A percentile compares a stretch with the other conserved stretches of the same genome.
Conservation (phyloP, 2,797 vertebrate species). For the Etheostoma nigrum region DNA sequence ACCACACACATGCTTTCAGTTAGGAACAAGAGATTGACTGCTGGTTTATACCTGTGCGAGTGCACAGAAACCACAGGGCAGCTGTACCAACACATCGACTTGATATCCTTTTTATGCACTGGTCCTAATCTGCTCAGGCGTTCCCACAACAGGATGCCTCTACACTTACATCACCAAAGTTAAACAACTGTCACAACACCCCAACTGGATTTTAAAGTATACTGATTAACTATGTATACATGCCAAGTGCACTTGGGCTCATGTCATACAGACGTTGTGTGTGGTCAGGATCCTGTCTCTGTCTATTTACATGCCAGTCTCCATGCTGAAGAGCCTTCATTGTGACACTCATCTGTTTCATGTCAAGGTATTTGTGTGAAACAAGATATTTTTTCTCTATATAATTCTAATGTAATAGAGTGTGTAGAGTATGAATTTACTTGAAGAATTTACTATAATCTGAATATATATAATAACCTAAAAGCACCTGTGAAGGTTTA, state of each 20-base stretch:
- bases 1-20: constrained; percentile 73
- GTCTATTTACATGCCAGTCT: constrained; percentile 27
- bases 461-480: neutral
- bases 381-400: constrained; percentile 15
- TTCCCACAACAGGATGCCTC: constrained; percentile 40
- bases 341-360: constrained; percentile 47
- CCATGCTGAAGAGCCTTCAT: neutral
- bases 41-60: constrained; percentile 63
- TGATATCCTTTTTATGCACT: constrained; percentile 46
- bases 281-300: constrained; percentile 22
- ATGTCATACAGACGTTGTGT: constrained; percentile 20
- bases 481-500: neutral
- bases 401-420: constrained; percentile 1
- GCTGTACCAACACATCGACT: constrained; percentile 64
- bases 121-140: constrained; percentile 26
- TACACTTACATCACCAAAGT: constrained; percentile 44
- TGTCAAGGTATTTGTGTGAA: constrained; percentile 38
- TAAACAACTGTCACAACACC: constrained; percentile 47
- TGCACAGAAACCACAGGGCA: constrained; percentile 50
- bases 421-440: neutral
- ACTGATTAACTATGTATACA: constrained; percentile 3
- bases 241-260: constrained; percentile 12
- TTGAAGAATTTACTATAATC: neutral
- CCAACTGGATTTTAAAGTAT: constrained; percentile 6
- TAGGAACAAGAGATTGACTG: constrained; percentile 64